Evolutionary conservation across 2,113 vertebrate genomes (phyloP).

Genomic region (Ameiurus melas): DNA sequence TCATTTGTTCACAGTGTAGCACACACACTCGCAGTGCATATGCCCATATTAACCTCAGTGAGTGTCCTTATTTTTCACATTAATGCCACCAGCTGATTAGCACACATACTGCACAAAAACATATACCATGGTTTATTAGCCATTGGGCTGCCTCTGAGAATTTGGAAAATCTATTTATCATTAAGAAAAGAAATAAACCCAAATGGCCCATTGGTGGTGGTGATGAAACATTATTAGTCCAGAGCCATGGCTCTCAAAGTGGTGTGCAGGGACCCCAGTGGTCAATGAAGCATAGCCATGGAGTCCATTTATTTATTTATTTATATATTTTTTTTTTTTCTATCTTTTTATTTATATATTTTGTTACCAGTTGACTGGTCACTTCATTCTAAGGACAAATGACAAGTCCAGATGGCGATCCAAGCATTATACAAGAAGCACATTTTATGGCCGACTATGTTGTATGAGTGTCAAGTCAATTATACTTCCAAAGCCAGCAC

Average conservation of each 20-base stretch:
- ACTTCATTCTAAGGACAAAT: neutral
- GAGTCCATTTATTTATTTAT: neutral
- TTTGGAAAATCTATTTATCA: neutral
- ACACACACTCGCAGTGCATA: slow-evolving; percentile 44
- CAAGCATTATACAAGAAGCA: neutral
- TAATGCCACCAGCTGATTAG: neutral
- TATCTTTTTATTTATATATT: neutral
- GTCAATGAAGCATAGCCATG: neutral
- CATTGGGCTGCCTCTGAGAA: neutral
- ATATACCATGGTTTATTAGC: neutral
- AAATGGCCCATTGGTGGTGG: neutral
- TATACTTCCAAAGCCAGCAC: neutral
- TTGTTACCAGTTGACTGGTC: slow-evolving; percentile 55
- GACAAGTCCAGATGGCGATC: neutral
- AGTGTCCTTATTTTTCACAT: slow-evolving; percentile 47
- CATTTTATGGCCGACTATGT: neutral
- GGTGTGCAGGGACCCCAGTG: neutral
- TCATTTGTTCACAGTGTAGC: slow-evolving; percentile 54
- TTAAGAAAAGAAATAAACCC: slow-evolving; percentile 39
- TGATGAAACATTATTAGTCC: neutral
- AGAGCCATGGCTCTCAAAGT: neutral
- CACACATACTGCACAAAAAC: slow-evolving; percentile 23
- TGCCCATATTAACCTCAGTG: slow-evolving; percentile 13
- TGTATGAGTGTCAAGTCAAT: neutral
- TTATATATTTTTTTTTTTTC: neutral